Conservation (phyloP, 2,888 invertebrate species). For the Drosophila yooni region DNA sequence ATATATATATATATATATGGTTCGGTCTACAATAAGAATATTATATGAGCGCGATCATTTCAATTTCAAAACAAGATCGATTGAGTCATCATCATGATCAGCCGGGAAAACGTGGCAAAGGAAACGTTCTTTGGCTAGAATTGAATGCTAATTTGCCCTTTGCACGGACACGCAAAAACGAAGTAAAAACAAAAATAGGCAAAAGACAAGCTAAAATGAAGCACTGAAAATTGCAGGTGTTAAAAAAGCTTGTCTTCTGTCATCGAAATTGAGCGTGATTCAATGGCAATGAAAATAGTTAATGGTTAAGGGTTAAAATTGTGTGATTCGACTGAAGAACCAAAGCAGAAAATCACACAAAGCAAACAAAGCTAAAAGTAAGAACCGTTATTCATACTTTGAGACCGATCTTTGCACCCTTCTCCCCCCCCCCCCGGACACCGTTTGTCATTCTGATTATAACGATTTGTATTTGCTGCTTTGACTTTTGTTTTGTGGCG, state of each 20-base stretch:
- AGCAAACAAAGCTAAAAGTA: slow-evolving; percentile 20
- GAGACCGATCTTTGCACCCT: slow-evolving; percentile 53
- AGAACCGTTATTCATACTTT: slow-evolving; percentile 52
- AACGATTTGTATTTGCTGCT: slow-evolving; percentile 12
- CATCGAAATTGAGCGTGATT: slow-evolving; percentile 5
- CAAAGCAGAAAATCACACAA: slow-evolving; percentile 21
- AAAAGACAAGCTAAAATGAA: background rate
- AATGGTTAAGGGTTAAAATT: slow-evolving; percentile 22
- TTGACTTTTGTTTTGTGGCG: slow-evolving; percentile 23
- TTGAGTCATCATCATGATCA: slow-evolving; percentile 55
- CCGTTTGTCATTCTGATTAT: slow-evolving; percentile 15
- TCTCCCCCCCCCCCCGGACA: background rate
- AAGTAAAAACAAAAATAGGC: background rate
- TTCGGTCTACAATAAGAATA: slow-evolving; percentile 44
- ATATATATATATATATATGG: slow-evolving; percentile 6
- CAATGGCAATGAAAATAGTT: slow-evolving; percentile 19
- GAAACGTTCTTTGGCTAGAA: slow-evolving; percentile 42
- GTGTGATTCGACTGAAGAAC: slow-evolving; percentile 5
- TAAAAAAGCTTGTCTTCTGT: slow-evolving; percentile 12
- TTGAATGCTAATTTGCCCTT: slow-evolving; percentile 29
- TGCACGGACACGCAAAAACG: slow-evolving; percentile 12
- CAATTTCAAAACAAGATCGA: slow-evolving; percentile 65
- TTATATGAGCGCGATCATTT: slow-evolving; percentile 46
- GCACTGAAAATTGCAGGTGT: slow-evolving; percentile 17
- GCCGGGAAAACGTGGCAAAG: slow-evolving; percentile 48